phyloP scores from a whole-genome alignment of 2,797 vertebrate genomes.

The Rhinichthys osculus region DNA sequence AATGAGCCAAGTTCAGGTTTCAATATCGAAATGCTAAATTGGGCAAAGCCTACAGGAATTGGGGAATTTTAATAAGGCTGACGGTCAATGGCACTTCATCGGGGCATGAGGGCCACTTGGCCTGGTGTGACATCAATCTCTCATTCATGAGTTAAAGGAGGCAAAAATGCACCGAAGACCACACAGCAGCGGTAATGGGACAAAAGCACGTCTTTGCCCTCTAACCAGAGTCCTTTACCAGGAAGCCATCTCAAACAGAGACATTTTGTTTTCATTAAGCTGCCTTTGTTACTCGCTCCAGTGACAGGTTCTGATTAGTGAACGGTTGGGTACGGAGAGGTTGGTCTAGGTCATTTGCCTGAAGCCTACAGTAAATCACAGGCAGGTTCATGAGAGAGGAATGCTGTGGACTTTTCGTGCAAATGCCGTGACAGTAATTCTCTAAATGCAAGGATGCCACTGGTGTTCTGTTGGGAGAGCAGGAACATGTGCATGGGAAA shows the following conservation, averaged over 20 bases:
- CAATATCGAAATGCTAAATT: neutral
- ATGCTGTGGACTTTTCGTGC: neutral
- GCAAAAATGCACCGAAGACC: constrained; percentile 16
- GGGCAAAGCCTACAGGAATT: neutral
- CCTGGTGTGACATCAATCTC: constrained; percentile 13
- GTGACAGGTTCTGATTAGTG: constrained; percentile 62
- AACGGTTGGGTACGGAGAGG: neutral
- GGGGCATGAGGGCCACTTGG: constrained; percentile 28
- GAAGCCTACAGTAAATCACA: constrained; percentile 14
- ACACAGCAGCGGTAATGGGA: constrained; percentile 7
- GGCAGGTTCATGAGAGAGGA: constrained; percentile 19
- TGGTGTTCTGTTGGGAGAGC: neutral
- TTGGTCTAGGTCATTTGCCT: constrained; percentile 17
- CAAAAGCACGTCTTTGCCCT: constrained; percentile 17
- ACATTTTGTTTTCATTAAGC: constrained; percentile 62
- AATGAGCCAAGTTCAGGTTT: neutral
- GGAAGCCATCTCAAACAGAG: constrained; percentile 32
- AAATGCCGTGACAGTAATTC: neutral
- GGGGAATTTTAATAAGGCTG: constrained; percentile 8
- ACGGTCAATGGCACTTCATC: constrained; percentile 27
- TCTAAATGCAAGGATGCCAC: neutral
- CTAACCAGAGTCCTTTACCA: constrained; percentile 27
- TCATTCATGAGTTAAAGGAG: neutral
- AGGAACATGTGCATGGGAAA: neutral
- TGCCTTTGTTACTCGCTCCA: constrained; percentile 56